Conservation (phyloP, 2,888 invertebrate species). For the Rhopalosiphum nymphaeae region DNA sequence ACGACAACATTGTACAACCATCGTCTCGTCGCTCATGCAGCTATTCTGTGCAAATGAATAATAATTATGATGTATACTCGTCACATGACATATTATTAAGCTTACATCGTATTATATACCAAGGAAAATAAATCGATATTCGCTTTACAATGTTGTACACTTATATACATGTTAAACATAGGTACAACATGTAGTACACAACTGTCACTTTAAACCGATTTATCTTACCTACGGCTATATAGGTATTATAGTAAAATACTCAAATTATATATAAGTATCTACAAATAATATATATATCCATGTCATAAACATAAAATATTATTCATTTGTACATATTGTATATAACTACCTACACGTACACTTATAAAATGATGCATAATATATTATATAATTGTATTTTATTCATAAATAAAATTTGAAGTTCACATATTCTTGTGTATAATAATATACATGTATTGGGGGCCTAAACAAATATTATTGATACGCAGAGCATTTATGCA, state of each 20-base stretch:
- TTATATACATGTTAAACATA: neutral
- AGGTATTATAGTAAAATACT: neutral
- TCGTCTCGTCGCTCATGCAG: neutral
- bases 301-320: neutral
- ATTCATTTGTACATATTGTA: neutral
- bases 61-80: neutral
- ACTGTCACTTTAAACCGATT: neutral
- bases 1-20: neutral
- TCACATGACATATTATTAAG: neutral
- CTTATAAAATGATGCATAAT: neutral
- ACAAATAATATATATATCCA: neutral
- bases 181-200: neutral
- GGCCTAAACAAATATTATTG: neutral
- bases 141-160: neutral
- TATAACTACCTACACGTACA: neutral
- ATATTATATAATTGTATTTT: neutral
- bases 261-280: neutral
- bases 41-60: neutral
- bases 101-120: neutral
- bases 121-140: constrained; percentile 18
- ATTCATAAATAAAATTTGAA: neutral
- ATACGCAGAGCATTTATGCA: neutral
- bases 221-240: neutral
- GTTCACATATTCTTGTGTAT: no score
- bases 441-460: neutral